Percentiles rank a stretch among this genome's conserved stretches.
These are phyloP conservation scores for Phocoena sinus DNA, from an alignment of 2,113 vertebrate genomes.

Conservation along the genomic window DNA sequence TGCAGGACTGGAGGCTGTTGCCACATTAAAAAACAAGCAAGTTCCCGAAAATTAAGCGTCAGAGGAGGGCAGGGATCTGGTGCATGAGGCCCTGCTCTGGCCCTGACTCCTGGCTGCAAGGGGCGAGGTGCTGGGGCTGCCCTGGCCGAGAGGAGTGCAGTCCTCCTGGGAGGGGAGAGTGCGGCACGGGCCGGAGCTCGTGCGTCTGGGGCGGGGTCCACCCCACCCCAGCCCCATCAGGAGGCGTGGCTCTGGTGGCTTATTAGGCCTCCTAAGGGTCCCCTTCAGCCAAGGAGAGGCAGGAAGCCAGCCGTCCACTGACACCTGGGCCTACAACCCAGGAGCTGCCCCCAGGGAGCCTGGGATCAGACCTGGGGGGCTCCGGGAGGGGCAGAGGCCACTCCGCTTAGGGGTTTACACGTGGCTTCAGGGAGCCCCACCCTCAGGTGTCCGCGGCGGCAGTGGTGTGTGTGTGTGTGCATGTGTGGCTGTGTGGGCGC, in stretches of 20 bases:
- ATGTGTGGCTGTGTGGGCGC: no score
- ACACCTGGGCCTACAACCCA: no score
- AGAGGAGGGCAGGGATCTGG: constrained; percentile 58
- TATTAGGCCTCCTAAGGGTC: background rate
- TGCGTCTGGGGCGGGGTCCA: no score
- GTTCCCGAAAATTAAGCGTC: constrained; percentile 66
- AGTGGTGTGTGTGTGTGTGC: no score
- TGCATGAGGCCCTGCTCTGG: constrained; percentile 44
- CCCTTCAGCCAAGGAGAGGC: background rate
- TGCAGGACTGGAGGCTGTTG: constrained; percentile 73
- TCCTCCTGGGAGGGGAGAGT: no score
- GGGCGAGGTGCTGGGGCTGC: background rate
- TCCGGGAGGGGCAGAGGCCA: background rate
- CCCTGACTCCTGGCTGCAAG: background rate
- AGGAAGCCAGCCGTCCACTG: background rate
- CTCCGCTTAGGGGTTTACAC: background rate
- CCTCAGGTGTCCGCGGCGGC: no score
- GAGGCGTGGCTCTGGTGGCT: no score
- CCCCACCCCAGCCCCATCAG: no score
- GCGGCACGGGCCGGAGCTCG: no score
- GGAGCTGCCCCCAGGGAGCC: background rate
- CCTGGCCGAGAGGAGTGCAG: background rate
- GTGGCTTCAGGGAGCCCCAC: background rate
- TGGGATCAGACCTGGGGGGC: background rate
- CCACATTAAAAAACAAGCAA: constrained; percentile 70